A percentile compares a stretch with the other conserved stretches of the same genome.
Conservation (phyloP, 92 coral and sea anemone genomes). For the Anthopleura xanthogrammica region DNA sequence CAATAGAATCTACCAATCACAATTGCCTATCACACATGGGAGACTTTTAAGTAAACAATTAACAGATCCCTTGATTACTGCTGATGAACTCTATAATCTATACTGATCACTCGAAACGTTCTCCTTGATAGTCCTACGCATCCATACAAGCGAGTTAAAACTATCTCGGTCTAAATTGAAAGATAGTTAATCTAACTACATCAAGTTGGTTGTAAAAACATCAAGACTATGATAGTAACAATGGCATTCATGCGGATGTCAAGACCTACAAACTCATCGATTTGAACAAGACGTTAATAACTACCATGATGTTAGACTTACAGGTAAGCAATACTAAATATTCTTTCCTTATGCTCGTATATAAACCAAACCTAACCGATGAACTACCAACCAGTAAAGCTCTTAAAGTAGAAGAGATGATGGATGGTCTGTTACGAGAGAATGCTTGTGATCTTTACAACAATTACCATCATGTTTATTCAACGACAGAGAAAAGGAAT, state of each 20-base stretch:
- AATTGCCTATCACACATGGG: slow-evolving; percentile 15
- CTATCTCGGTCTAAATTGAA: background rate
- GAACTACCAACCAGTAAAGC: background rate
- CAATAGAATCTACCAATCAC: slow-evolving; percentile 56
- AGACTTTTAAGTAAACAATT: slow-evolving; percentile 25
- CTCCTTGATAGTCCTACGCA: background rate
- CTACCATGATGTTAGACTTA: background rate
- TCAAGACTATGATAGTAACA: background rate
- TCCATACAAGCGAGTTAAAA: background rate
- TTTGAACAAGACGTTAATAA: background rate
- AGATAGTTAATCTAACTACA: background rate
- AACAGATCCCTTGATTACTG: slow-evolving; percentile 25
- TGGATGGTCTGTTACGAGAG: background rate
- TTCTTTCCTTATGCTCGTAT: background rate
- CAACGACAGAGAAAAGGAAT: slow-evolving; percentile 10
- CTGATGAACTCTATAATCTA: slow-evolving; percentile 8
- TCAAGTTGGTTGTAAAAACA: background rate
- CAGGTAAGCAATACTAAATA: background rate
- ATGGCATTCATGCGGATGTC: background rate
- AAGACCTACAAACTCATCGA: background rate
- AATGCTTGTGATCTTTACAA: background rate
- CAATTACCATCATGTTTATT: slow-evolving; percentile 26
- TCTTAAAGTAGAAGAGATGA: background rate
- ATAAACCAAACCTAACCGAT: background rate
- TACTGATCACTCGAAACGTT: background rate